Percentiles rank a stretch among this genome's conserved stretches.
Evolutionary conservation across 2,797 vertebrate species (phyloP).

Genomic region (Synanceia verrucosa): DNA sequence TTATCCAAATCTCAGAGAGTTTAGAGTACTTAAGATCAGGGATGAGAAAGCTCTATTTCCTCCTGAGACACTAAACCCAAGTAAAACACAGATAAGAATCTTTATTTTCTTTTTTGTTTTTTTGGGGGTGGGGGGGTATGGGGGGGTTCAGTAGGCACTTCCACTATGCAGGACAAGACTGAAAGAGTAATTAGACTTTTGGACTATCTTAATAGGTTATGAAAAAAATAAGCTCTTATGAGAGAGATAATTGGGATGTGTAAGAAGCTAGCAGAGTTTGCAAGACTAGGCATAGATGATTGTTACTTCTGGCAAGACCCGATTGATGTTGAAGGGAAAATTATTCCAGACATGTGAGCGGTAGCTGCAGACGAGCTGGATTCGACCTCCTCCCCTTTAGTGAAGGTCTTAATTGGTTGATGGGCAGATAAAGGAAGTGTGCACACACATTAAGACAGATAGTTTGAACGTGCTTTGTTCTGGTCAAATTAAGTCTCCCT

Average conservation of each 20-base stretch:
- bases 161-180: conserved; percentile 20
- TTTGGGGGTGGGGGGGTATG: too few relatives aligned
- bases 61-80: conserved; percentile 1
- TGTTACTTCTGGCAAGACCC: conserved; percentile 39
- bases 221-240: conserved; percentile 58
- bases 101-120: conserved; percentile 15
- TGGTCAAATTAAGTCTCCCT: conserved; percentile 43
- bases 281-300: conserved; percentile 29
- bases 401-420: conserved; percentile 63
- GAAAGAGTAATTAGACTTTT: conserved; percentile 59
- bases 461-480: conserved; percentile 31
- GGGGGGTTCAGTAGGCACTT: conserved; percentile 16
- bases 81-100: conserved; percentile 15
- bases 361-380: conserved; percentile 25
- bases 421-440: conserved; percentile 35
- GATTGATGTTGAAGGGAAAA: conserved; percentile 42
- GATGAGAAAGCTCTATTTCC: conserved; percentile 28
- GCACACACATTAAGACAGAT: background rate
- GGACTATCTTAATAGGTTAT: conserved; percentile 61
- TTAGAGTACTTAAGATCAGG: conserved; percentile 43
- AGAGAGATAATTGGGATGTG: conserved; percentile 63
- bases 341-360: conserved; percentile 36
- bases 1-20: conserved; percentile 25
- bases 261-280: conserved; percentile 28
- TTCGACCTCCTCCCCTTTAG: conserved; percentile 5